These are phyloP conservation scores for Mionectes olivaceus DNA, from an alignment of 2,797 vertebrate species.

Conservation along the genomic window DNA sequence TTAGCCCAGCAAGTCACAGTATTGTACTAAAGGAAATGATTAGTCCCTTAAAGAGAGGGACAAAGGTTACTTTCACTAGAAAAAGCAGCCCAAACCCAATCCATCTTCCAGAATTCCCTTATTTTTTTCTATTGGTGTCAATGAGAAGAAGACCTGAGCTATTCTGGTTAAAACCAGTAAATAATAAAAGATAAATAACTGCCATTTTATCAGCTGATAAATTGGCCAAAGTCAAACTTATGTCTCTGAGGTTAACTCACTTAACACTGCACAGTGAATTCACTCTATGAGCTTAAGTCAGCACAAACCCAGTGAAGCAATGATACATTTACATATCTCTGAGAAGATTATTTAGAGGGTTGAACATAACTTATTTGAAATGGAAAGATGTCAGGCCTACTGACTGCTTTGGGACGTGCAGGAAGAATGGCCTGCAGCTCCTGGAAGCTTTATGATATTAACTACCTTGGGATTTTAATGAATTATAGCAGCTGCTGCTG, in stretches of 20 bases:
- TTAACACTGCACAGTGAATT: not conserved
- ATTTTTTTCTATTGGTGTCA: not conserved
- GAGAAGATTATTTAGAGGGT: not conserved
- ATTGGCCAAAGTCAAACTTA: not conserved
- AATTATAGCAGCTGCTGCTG: conserved; percentile 36
- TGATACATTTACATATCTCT: not conserved
- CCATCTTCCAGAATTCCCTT: not conserved
- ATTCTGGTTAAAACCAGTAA: not conserved
- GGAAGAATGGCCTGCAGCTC: not conserved
- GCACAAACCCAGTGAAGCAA: not conserved
- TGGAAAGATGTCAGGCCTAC: not conserved
- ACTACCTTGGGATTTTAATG: conserved; percentile 45
- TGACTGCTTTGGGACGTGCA: not conserved
- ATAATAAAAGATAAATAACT: not conserved
- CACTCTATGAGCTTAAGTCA: not conserved
- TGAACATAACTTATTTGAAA: not conserved
- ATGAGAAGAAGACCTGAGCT: not conserved
- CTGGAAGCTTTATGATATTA: conserved; percentile 24
- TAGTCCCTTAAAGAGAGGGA: not conserved
- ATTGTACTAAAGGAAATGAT: not conserved
- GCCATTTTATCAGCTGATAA: not conserved
- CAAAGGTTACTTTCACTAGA: not conserved
- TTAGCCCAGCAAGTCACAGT: not conserved
- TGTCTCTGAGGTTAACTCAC: not conserved
- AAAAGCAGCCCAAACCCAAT: not conserved